A percentile compares a stretch with the other conserved stretches of the same genome.
Conservation (phyloP, 2,113 vertebrate species). For the Excalfactoria chinensis region DNA sequence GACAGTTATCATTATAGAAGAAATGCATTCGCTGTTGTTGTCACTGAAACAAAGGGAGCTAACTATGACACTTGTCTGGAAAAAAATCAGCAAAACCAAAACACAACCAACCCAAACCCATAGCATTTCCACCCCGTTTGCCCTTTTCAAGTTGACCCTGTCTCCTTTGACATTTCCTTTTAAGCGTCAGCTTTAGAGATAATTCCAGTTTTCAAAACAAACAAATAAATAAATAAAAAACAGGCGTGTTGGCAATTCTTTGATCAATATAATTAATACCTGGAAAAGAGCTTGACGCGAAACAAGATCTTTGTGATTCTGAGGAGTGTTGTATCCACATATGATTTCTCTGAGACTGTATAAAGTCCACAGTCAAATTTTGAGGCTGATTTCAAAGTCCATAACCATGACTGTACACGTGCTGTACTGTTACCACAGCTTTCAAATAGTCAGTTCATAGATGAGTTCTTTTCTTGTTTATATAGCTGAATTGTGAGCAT, state of each 20-base stretch:
- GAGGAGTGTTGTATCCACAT: not conserved
- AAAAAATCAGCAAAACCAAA: not conserved
- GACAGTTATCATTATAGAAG: not conserved
- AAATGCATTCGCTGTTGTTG: not conserved
- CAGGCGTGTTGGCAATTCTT: not conserved
- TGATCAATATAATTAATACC: conserved; percentile 1
- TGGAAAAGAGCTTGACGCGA: not conserved
- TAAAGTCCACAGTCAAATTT: not conserved
- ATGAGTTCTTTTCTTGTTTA: not conserved
- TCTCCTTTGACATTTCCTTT: conserved; percentile 1
- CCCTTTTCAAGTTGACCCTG: conserved; percentile 5
- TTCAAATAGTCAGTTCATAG: conserved; percentile 1
- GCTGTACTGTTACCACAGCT: not conserved
- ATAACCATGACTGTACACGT: not conserved
- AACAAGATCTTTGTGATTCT: not conserved
- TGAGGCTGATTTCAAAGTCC: conserved; percentile 7
- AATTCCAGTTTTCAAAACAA: not conserved
- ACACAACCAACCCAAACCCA: not conserved
- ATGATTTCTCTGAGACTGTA: not conserved
- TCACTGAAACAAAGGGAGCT: not conserved
- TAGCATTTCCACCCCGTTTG: conserved; percentile 8
- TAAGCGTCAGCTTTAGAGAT: not conserved
- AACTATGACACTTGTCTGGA: not conserved
- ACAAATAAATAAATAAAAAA: not conserved
- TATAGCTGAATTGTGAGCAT: not conserved